These are phyloP conservation scores for Bufo bufo DNA, from an alignment of 2,113 vertebrate species.

Conservation along the genomic window DNA sequence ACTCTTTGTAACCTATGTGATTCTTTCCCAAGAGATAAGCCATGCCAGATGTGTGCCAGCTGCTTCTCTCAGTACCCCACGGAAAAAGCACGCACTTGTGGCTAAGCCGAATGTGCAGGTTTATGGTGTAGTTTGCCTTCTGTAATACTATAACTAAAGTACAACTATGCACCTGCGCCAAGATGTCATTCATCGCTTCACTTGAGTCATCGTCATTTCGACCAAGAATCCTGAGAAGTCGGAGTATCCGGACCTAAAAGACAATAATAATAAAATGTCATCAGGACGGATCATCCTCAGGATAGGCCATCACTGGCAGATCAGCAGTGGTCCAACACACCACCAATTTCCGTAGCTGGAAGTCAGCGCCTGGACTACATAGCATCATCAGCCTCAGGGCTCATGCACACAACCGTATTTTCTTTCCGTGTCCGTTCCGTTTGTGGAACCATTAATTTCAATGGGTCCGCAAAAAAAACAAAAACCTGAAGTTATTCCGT, in stretches of 20 bases:
- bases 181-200: constrained; percentile 99
- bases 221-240: constrained; percentile 96
- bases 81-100: not conserved
- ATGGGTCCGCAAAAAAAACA: too few species aligned
- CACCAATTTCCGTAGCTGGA: too few species aligned
- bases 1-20: not conserved
- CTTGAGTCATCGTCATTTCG: constrained; percentile 97
- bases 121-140: too few species aligned
- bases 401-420: too few species aligned
- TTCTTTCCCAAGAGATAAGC: not conserved
- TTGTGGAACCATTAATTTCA: too few species aligned
- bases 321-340: too few species aligned
- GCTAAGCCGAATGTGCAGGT: not conserved
- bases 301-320: too few species aligned
- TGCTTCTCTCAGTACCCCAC: not conserved
- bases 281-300: too few species aligned
- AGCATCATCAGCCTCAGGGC: too few species aligned
- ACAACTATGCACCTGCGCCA: constrained; percentile 87
- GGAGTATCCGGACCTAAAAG: constrained; percentile 92
- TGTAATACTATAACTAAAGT: not conserved
- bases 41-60: not conserved
- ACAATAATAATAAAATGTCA: not conserved
- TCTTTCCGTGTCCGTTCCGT: too few species aligned
- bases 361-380: too few species aligned
- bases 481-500: too few species aligned